A percentile compares a stretch with the other conserved stretches of the same genome.
These are phyloP conservation scores for Gambelia wislizenii DNA, from an alignment of 2,797 vertebrate genomes.

Conservation along the genomic window DNA sequence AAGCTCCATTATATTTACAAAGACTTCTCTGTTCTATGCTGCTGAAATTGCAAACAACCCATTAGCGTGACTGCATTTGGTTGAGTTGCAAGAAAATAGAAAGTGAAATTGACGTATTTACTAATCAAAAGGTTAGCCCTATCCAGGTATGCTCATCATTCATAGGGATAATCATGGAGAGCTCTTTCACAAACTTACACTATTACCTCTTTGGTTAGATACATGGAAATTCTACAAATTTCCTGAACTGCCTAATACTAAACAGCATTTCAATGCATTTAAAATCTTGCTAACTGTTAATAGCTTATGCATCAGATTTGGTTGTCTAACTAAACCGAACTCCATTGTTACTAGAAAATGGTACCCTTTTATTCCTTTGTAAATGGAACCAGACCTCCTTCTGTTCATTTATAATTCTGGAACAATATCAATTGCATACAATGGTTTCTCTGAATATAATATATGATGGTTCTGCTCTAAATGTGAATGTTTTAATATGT, in stretches of 20 bases:
- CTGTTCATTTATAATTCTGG: background rate
- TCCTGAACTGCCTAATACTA: background rate
- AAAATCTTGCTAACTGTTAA: background rate
- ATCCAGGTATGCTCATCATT: background rate
- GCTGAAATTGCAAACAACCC: background rate
- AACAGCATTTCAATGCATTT: background rate
- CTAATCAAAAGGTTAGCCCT: background rate
- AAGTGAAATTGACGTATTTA: background rate
- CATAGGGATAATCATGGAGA: background rate
- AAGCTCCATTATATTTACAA: background rate
- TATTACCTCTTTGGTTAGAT: background rate
- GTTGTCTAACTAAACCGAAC: background rate
- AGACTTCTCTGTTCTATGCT: background rate
- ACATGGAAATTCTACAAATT: background rate
- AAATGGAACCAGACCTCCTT: background rate
- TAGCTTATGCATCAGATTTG: background rate
- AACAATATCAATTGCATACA: background rate
- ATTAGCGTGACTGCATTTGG: background rate
- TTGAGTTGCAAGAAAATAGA: background rate
- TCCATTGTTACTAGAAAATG: background rate
- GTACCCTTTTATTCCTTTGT: background rate
- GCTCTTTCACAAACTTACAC: background rate
- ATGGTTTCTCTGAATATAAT: background rate
- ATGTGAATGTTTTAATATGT: background rate
- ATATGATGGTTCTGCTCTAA: background rate